Evolutionary conservation across 1,140 invertebrate genomes (phyloP), one percentile per base, ranked within the genome.

Genomic region (Vollenhovia emeryi): DNA sequence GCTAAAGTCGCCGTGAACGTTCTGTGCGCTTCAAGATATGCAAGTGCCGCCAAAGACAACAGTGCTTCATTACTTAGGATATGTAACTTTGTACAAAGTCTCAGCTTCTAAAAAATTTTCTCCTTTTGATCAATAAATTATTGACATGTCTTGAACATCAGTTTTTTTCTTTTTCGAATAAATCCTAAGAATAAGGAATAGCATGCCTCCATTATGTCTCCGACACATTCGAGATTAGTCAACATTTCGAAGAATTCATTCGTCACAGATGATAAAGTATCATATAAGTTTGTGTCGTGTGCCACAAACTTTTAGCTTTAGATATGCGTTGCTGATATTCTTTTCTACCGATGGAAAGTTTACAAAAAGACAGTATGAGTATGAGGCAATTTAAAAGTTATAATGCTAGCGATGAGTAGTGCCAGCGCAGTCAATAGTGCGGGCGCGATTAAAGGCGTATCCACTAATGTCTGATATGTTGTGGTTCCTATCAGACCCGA

Each of bases 311-410:
- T 69, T 43, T 69, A 33, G 13, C 13, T 71, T 43, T 11, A 69
- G 13, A 69, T 71, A 57, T 5, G 11, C 18, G 15, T 60, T 45
- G 48, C 11, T 55, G 21, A 30, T 27, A 33, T 6, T 55, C 33
- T 64, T 78, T 55, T 71, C 13, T 33, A 57, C n/a, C 62, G 9
- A 68, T 64, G 30, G 50, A 55, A 76, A 80, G 52, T 71, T 93
- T 93, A 93, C 84, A 94, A 91, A 84, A 93, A 94, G 79, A 94
- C 93, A 57, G 91, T 91, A 86, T 93, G 92, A 84, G 93, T 94
- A 71, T 94, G 92, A 78, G 93, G 93, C 88, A 94, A 91, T 89
- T 94, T 92, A 33, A 94, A 89, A n/a, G 92, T 93, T 45, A 91
- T 89, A n/a, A 92, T 86, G 85, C 93, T 94, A 8, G 91, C 92